Evolutionary conservation across 1,140 invertebrate species (phyloP), one percentile per base, ranked within the genome.

Genomic region (Rhopalosiphum padi): DNA sequence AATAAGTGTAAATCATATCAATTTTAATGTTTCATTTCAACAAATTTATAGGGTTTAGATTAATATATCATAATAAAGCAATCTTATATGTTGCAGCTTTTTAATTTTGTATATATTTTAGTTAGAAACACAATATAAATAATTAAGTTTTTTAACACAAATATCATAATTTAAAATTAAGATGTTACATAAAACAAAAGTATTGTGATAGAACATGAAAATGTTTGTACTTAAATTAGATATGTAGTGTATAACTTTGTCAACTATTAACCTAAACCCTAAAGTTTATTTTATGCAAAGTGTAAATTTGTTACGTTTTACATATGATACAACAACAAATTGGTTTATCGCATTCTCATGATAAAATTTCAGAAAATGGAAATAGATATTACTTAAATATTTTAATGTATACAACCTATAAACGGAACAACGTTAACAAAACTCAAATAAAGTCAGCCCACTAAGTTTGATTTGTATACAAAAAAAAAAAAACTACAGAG

Each of bases 241-340:
- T 60, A 90, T 11, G 43, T 18, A n/a, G 53, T 41, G 5, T 90
- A 90, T n/a, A 15, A 68, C 43, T 90, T 68, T 30, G 25, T 68
- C 5, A 68, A 60, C 8, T 89, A 53, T 89, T 89, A 37, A 53
- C n/a, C 46, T 89, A 53, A 53, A 89, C 21, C n/a, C n/a, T 23
- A 4, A 89, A 37, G 48, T 55, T 89, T 55, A 21, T 55, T 55
- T 89, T 41, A 89, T 35, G 46, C n/a, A 89, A 21, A 37, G 35
- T 55, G 21, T 53, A 53, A 89, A 89, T 55, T 37, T 89, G 48
- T 23, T 89, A 89, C 41, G 23, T 18, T 55, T 89, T 55, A 53
- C n/a, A 53, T 53, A 55, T n/a, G 53, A 89, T 89, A 55, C 18
- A 89, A 89, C n/a, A 89, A 46, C 85, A 87, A 48, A 87, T 46